Percentiles rank a stretch among this genome's conserved stretches.
These are phyloP conservation scores for Holcopasites calliopsidis DNA, from an alignment of 1,140 invertebrate genomes.

Conservation along the genomic window DNA sequence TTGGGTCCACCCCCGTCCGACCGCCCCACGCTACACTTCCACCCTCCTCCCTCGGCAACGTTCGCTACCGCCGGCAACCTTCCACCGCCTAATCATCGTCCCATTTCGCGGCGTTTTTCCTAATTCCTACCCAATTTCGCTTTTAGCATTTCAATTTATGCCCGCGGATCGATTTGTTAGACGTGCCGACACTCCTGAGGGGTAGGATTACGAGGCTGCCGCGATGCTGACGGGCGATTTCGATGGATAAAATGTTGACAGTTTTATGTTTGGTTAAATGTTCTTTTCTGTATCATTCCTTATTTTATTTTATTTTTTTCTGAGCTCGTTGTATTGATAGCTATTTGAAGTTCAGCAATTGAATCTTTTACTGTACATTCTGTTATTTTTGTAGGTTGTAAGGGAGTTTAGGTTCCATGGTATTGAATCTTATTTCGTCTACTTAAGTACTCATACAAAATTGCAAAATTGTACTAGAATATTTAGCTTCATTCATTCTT, in stretches of 20 bases:
- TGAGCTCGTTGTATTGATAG: neutral
- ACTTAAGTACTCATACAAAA: too few species aligned
- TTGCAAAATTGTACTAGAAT: too few species aligned
- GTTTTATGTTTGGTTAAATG: neutral
- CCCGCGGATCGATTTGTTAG: slow-evolving; percentile 67
- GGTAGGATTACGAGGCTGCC: slow-evolving; percentile 38
- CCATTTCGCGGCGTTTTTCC: slow-evolving; percentile 69
- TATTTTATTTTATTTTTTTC: neutral
- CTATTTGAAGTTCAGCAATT: too few species aligned
- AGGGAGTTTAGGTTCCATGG: too few species aligned
- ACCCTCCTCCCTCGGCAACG: neutral
- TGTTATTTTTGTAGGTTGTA: too few species aligned
- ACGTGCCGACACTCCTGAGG: slow-evolving; percentile 28
- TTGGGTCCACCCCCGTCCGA: slow-evolving; percentile 37
- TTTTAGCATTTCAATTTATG: slow-evolving; percentile 76
- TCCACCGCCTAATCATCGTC: slow-evolving; percentile 61
- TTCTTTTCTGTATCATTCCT: neutral
- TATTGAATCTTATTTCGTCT: too few species aligned
- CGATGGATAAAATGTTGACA: slow-evolving; percentile 4
- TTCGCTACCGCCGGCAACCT: slow-evolving; percentile 17
- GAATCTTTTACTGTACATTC: too few species aligned
- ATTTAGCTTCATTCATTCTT: too few species aligned
- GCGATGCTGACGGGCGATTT: slow-evolving; percentile 9
- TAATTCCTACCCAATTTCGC: slow-evolving; percentile 72
- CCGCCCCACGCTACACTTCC: slow-evolving; percentile 27